Base-by-base conservation (phyloP, 2,888 invertebrate genomes). In the Camponotus fellah region DNA sequence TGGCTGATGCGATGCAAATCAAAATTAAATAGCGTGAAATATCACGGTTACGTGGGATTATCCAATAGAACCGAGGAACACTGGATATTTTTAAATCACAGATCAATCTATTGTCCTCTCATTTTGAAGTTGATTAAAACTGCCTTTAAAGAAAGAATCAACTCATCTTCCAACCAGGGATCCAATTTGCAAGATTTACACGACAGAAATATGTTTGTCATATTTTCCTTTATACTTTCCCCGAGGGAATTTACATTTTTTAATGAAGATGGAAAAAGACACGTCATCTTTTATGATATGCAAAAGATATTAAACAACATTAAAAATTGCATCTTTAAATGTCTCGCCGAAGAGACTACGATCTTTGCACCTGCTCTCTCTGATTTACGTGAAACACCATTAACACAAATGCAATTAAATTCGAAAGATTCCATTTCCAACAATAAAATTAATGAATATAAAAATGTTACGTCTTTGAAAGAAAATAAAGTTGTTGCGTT, bases 81-180 rank as follows among this genome's bases (percentile, higher is more conserved):
- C 3, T 72, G 82, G 37, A 79, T 93, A 26, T 91, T 91, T 69
- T 46, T 93, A 21, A 93, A 93, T 80, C 74, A 89, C 10, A 91
- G 86, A 84, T 88, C 86, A 3, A 86, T 91, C 4, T 37, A 64
- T 64, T 92, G 88, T 66, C 82, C 85, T 3, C 34, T 87, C 17
- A 86, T 89, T 53, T n/a, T 84, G n/a, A 65, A 76, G 32, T 17
- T 81, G 21, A 77, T 86, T 32, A 75, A 77, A 17, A 49, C 64
- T 9, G 66, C 8, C 21, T 84, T 89, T 12, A 69, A 64, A 4
- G 6, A 71, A 66, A 66, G 37, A 56, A 12, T 80, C 26, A n/a
- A 10, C 49, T 2, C 60, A 34, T 10, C 34, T 14, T 12, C 34
- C 21, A 9, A 6, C 10, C 43, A 58, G 3, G 32, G 14, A 43